phyloP scores from a whole-genome alignment of 2,888 invertebrate species.

The Hecatera dysodea region DNA sequence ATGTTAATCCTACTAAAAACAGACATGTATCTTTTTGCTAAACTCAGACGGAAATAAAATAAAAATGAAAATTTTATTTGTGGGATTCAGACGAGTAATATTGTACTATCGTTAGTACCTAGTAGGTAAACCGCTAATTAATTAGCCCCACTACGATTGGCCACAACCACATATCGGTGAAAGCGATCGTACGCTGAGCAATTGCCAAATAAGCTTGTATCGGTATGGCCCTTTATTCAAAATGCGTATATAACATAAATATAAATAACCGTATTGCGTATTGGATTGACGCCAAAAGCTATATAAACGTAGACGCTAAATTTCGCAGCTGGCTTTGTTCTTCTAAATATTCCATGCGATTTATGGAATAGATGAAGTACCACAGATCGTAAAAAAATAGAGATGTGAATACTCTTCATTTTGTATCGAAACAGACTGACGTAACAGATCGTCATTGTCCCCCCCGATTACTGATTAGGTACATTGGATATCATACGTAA shows the following conservation, averaged over 20 bases:
- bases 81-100: slow-evolving; percentile 1
- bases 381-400: slow-evolving; percentile 9
- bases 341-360: slow-evolving; percentile 64
- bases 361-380: slow-evolving; percentile 27
- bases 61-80: slow-evolving; percentile 2
- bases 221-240: slow-evolving; percentile 45
- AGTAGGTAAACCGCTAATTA: slow-evolving; percentile 36
- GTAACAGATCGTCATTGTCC: no score
- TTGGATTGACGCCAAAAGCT: slow-evolving; percentile 62
- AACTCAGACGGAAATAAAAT: background rate
- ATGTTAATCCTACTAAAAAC: slow-evolving; percentile 12
- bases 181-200: slow-evolving; percentile 1
- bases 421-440: background rate
- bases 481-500: background rate
- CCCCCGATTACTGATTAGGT: background rate
- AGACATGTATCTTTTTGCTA: background rate
- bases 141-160: slow-evolving; percentile 17
- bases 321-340: slow-evolving; percentile 59
- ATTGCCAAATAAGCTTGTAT: slow-evolving; percentile 34
- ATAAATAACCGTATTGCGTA: slow-evolving; percentile 60
- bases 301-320: slow-evolving; percentile 56
- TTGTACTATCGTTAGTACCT: background rate
- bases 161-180: slow-evolving; percentile 38
- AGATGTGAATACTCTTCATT: background rate
- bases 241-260: slow-evolving; percentile 53